Percentiles rank a stretch among this genome's conserved stretches.
These are phyloP conservation scores for Paramormyrops kingsleyae DNA, from an alignment of 2,113 vertebrate genomes.

Conservation along the genomic window DNA sequence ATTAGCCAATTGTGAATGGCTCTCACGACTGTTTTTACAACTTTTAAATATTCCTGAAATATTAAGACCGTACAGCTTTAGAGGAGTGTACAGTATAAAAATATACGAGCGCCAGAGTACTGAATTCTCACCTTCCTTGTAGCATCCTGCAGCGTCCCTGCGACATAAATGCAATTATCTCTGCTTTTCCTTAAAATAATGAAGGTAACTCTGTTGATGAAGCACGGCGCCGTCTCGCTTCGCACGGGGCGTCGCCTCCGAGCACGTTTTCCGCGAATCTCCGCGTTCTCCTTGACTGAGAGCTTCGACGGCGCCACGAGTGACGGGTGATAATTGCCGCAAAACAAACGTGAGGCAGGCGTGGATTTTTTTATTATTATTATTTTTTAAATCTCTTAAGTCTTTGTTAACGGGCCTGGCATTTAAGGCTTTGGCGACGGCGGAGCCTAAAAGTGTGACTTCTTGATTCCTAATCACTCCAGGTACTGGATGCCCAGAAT, in stretches of 20 bases:
- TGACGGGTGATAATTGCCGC: not conserved
- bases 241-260: accelerated
- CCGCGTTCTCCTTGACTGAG: not conserved
- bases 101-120: not conserved
- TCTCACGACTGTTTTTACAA: not conserved
- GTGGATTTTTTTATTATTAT: not conserved
- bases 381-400: not conserved
- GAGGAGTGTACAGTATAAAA: not conserved
- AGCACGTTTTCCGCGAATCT: not conserved
- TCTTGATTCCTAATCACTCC: not conserved
- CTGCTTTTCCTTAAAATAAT: not conserved
- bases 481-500: not conserved
- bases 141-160: not conserved
- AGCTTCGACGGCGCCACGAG: not conserved
- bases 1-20: not conserved
- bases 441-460: not conserved
- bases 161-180: not conserved
- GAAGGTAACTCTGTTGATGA: not conserved
- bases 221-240: not conserved
- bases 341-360: not conserved
- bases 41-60: not conserved
- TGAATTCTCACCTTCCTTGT: not conserved
- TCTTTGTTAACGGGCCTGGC: not conserved
- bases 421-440: not conserved
- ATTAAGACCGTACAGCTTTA: not conserved